phyloP scores from a whole-genome alignment of 2,797 vertebrate genomes.

The Crocidura indochinensis region DNA sequence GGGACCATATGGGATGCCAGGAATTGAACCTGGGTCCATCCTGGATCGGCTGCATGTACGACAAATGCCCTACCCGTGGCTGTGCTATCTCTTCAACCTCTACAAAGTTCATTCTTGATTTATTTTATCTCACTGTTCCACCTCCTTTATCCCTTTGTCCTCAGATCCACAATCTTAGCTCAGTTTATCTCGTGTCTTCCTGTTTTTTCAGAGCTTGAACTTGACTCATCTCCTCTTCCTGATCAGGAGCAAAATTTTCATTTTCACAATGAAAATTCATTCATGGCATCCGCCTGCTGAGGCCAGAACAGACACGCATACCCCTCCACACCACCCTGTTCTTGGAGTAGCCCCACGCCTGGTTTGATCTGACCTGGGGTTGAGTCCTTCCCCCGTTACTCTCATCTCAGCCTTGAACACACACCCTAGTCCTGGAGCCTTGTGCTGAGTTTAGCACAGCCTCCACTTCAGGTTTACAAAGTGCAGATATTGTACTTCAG shows the following conservation, averaged over 20 bases:
- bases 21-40: too few relatives aligned
- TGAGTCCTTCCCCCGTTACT: not conserved
- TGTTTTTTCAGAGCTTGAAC: not conserved
- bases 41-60: too few relatives aligned
- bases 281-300: not conserved
- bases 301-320: not conserved
- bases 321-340: too few relatives aligned
- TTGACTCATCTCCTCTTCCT: too few relatives aligned
- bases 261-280: not conserved
- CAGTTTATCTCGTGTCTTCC: not conserved
- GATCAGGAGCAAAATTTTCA: too few relatives aligned
- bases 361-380: not conserved
- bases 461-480: too few relatives aligned
- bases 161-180: too few relatives aligned
- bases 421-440: not conserved
- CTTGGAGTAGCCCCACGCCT: not conserved
- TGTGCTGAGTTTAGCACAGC: too few relatives aligned
- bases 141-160: too few relatives aligned
- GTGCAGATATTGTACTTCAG: not conserved
- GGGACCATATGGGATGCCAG: too few relatives aligned
- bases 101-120: not conserved
- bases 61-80: too few relatives aligned
- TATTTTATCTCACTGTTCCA: not conserved
- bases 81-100: too few relatives aligned
- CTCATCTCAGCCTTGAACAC: conserved; percentile 2